A percentile compares a stretch with the other conserved stretches of the same genome.
Conservation (phyloP, 2,888 invertebrate genomes). For the Anoncus sp. region DNA sequence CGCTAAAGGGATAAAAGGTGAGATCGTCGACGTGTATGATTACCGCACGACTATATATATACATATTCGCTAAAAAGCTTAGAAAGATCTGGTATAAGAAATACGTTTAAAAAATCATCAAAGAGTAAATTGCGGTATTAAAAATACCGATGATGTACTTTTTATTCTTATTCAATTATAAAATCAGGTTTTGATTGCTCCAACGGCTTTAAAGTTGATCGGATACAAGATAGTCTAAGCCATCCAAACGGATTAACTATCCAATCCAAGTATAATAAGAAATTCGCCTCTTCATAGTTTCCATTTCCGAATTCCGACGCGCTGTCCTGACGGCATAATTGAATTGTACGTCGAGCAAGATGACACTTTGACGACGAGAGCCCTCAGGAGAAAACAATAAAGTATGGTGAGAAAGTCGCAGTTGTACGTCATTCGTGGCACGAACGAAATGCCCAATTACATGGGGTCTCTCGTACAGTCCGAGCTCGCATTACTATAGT, state of each 20-base stretch:
- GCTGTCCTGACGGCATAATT: background rate
- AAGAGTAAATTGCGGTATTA: too few species aligned
- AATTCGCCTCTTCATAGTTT: conserved; percentile 32
- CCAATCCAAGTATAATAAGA: conserved; percentile 8
- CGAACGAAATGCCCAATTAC: background rate
- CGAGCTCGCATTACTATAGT: background rate
- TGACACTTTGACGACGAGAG: conserved; percentile 4
- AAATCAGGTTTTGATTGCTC: too few species aligned
- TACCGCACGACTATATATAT: background rate
- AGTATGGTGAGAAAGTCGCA: background rate
- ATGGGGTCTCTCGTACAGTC: background rate
- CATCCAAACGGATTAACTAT: too few species aligned
- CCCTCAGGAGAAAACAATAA: conserved; percentile 15
- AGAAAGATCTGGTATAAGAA: too few species aligned
- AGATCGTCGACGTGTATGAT: background rate
- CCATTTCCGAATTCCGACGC: background rate
- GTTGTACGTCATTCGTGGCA: too few species aligned
- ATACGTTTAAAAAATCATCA: too few species aligned
- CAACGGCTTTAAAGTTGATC: too few species aligned
- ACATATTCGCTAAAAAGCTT: too few species aligned
- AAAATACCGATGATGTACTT: too few species aligned
- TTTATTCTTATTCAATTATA: too few species aligned
- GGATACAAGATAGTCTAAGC: too few species aligned
- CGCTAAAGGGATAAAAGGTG: background rate
- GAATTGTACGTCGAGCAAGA: conserved; percentile 22